Evolutionary conservation across 2,888 invertebrate species (phyloP).

Genomic region (Aphrophora alni): DNA sequence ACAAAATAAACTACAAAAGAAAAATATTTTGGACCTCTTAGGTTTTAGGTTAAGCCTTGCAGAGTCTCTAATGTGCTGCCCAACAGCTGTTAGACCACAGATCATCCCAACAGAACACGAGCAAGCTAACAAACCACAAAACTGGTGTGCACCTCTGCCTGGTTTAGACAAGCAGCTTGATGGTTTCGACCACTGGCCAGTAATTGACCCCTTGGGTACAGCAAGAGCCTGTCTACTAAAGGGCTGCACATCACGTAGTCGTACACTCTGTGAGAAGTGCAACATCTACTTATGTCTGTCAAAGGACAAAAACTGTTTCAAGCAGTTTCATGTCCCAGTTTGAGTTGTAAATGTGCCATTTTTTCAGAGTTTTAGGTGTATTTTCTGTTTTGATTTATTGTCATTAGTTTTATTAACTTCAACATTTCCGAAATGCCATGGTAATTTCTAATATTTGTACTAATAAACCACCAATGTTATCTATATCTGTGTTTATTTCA

Average conservation of each 20-base stretch:
- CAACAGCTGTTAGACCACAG: not conserved
- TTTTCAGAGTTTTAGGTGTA: not conserved
- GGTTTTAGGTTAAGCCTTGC: not conserved
- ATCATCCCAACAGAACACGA: not conserved
- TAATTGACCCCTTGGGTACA: not conserved
- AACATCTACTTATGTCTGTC: not conserved
- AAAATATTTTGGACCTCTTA: not conserved
- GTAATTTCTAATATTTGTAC: too few species aligned
- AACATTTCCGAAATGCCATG: too few species aligned
- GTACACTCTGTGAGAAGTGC: not conserved
- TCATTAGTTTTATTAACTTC: not conserved
- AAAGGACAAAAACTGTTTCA: not conserved
- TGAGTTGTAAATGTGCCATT: not conserved
- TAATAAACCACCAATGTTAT: too few species aligned
- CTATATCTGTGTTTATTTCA: too few species aligned
- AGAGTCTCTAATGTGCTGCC: not conserved
- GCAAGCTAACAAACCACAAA: too few species aligned
- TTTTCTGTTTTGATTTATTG: not conserved
- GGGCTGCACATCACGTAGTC: not conserved
- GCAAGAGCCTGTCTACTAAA: not conserved
- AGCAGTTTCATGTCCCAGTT: not conserved
- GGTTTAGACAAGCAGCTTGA: not conserved
- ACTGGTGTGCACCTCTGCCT: not conserved
- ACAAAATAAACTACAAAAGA: not conserved
- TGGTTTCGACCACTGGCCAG: constrained; percentile 7